Percentiles rank a stretch among this genome's conserved stretches.
These are phyloP conservation scores for Cremastinae sp. DNA, from an alignment of 2,888 invertebrate species.

Conservation along the genomic window DNA sequence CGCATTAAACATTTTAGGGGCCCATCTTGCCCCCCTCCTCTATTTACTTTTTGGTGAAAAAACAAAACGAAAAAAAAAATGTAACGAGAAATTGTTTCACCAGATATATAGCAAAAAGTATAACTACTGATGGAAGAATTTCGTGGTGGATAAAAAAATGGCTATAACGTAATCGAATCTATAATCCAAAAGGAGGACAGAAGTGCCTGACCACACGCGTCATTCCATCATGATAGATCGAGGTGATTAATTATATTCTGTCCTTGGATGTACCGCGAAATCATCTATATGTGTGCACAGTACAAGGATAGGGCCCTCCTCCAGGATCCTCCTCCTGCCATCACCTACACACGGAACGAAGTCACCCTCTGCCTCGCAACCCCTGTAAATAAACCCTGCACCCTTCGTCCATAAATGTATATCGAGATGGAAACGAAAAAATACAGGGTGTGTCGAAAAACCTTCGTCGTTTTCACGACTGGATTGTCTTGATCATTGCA, in stretches of 20 bases:
- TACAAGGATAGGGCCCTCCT: conserved; percentile 7
- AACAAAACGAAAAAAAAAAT: no score
- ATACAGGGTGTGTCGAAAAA: background rate
- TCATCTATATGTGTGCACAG: conserved; percentile 18
- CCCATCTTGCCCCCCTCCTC: no score
- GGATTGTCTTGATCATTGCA: no score
- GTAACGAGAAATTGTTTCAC: conserved; percentile 12
- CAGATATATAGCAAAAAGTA: conserved; percentile 2
- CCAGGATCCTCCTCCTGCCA: conserved; percentile 28
- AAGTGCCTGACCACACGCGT: conserved; percentile 70
- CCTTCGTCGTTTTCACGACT: background rate
- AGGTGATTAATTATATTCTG: conserved; percentile 78
- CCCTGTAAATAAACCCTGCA: conserved; percentile 39
- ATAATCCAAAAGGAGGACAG: conserved; percentile 49
- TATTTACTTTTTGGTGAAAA: no score
- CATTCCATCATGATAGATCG: conserved; percentile 75
- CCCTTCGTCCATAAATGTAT: conserved; percentile 6
- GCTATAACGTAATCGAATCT: conserved; percentile 41
- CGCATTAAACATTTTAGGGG: no score
- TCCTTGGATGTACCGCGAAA: conserved; percentile 62
- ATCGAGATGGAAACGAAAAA: conserved; percentile 29
- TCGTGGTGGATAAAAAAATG: background rate
- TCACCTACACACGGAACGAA: conserved; percentile 14
- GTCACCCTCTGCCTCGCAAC: conserved; percentile 16
- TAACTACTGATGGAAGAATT: conserved; percentile 11